phyloP scores from a whole-genome alignment of 2,113 vertebrate species.

The Peromyscus maniculatus region DNA sequence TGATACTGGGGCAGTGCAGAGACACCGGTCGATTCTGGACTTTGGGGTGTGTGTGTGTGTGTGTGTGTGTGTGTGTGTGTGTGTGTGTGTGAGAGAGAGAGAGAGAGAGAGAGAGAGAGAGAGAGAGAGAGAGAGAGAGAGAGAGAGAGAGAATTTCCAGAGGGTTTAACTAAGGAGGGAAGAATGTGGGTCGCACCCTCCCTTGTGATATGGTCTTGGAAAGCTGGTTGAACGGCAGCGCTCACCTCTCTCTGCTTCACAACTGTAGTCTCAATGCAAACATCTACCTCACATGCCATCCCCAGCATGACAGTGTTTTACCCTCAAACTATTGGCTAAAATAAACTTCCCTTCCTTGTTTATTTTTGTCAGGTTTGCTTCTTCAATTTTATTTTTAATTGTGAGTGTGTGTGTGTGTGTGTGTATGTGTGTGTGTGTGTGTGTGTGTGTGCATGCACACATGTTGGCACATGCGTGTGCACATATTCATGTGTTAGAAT shows the following conservation, averaged over 20 bases:
- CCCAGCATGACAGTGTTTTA: background rate
- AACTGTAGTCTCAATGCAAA: background rate
- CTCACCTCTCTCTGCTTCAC: background rate
- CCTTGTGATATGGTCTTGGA: background rate
- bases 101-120: too few relatives aligned
- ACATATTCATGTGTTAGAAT: background rate
- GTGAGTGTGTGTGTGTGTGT: background rate
- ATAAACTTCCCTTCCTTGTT: background rate
- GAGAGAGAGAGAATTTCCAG: background rate
- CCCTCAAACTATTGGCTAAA: background rate
- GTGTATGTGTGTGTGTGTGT: background rate
- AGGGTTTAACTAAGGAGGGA: background rate
- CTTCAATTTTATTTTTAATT: background rate
- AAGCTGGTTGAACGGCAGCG: background rate
- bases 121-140: too few relatives aligned
- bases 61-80: too few relatives aligned
- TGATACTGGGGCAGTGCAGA: background rate
- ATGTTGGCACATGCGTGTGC: background rate
- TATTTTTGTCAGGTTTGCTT: background rate
- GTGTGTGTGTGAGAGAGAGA: too few relatives aligned
- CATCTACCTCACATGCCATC: background rate
- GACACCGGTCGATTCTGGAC: background rate
- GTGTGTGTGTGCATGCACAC: too few relatives aligned
- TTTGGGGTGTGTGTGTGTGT: background rate
- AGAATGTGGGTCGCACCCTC: background rate